These are phyloP conservation scores for Polydrusus tereticollis DNA, from an alignment of 2,888 invertebrate species.

Conservation along the genomic window DNA sequence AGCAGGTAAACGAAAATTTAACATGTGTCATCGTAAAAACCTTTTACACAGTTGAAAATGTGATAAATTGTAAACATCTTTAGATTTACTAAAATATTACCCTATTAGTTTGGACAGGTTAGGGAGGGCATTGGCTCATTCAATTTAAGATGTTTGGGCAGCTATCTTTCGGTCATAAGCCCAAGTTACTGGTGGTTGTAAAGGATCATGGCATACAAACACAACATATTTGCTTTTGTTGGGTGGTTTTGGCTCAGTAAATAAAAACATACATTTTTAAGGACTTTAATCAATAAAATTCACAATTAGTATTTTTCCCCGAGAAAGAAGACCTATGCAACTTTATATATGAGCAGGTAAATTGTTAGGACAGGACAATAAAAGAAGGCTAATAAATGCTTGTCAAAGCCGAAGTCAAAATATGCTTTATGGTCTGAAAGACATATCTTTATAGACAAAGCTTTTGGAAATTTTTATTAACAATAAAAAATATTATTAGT, in stretches of 20 bases:
- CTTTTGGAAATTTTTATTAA: no score
- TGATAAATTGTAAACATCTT: constrained; percentile 3
- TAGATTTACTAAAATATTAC: neutral
- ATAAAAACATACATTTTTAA: no score
- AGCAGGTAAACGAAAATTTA: neutral
- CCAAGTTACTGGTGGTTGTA: neutral
- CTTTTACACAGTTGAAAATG: neutral
- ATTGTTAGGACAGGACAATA: no score
- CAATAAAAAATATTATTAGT: no score
- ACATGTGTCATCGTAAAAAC: neutral
- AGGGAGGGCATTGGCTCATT: neutral
- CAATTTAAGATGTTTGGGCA: constrained; percentile 3
- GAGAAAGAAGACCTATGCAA: no score
- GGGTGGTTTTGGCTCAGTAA: no score
- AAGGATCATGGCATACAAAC: neutral
- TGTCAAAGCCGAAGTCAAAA: no score
- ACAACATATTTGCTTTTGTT: neutral
- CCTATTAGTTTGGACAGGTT: neutral
- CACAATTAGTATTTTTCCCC: no score
- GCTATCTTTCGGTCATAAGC: neutral
- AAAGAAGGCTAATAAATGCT: no score
- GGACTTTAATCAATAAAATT: neutral
- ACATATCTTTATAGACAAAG: no score
- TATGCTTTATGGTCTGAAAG: no score
- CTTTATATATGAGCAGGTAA: no score